A percentile compares a stretch with the other conserved stretches of the same genome.
Evolutionary conservation across 2,888 invertebrate species (phyloP).

Genomic region (Criorhina ranunculi): DNA sequence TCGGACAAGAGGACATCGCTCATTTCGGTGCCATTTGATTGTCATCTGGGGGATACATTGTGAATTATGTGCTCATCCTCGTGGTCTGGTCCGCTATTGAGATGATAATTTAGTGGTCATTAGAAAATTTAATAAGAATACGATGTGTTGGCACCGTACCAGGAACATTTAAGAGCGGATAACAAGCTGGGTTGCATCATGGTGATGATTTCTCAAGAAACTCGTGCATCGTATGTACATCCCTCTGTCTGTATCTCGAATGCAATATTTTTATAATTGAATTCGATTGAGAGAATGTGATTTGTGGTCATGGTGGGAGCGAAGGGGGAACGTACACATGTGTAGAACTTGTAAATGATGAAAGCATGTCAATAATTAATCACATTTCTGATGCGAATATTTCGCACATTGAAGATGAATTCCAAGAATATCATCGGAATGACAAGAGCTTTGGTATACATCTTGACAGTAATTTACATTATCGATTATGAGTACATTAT

Average conservation of each 20-base stretch:
- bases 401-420: neutral
- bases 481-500: too few relatives aligned
- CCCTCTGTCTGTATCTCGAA: neutral
- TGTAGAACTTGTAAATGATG: neutral
- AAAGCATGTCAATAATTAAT: neutral
- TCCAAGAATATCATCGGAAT: neutral
- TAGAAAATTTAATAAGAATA: slow-evolving; percentile 24
- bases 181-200: slow-evolving; percentile 43
- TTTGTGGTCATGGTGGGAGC: too few relatives aligned
- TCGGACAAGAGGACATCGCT: slow-evolving; percentile 40
- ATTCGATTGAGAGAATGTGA: too few relatives aligned
- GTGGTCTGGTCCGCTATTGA: too few relatives aligned
- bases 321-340: too few relatives aligned
- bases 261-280: too few relatives aligned
- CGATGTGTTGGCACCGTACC: slow-evolving; percentile 29
- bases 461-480: neutral
- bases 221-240: too few relatives aligned
- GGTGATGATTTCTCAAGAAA: slow-evolving; percentile 42
- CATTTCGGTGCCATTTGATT: slow-evolving; percentile 40
- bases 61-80: slow-evolving; percentile 6
- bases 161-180: slow-evolving; percentile 18
- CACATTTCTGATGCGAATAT: neutral
- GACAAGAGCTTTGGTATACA: neutral
- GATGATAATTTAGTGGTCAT: slow-evolving; percentile 48
- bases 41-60: slow-evolving; percentile 15